A percentile compares a stretch with the other conserved stretches of the same genome.
phyloP scores from a whole-genome alignment of 2,888 invertebrate genomes.

The Caenorhabditis macrosperma region DNA sequence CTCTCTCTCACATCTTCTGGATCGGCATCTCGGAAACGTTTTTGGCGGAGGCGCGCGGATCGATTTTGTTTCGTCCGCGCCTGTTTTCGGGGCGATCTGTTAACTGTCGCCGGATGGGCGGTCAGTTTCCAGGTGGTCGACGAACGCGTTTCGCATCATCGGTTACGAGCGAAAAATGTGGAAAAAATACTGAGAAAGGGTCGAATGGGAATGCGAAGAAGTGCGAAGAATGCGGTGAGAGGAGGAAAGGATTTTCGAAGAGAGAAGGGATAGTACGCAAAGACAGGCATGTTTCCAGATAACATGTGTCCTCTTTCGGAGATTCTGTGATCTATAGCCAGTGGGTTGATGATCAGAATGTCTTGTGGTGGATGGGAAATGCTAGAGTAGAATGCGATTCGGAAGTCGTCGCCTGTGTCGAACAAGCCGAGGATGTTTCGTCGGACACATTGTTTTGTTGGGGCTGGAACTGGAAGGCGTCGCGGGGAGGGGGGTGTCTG shows the following conservation, averaged over 20 bases:
- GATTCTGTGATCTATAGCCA: conserved; percentile 17
- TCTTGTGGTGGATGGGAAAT: not conserved
- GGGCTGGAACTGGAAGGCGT: conserved; percentile 29
- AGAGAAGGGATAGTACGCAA: not conserved
- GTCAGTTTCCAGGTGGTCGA: conserved; percentile 37
- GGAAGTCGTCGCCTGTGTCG: no score
- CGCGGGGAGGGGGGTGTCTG: not conserved
- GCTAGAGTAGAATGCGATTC: no score
- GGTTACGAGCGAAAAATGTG: conserved; percentile 28
- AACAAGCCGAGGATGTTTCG: no score
- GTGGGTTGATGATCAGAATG: no score
- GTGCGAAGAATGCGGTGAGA: not conserved
- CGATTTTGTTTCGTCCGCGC: not conserved
- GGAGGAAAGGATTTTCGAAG: not conserved
- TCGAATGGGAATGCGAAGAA: not conserved
- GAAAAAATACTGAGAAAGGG: conserved; percentile 17
- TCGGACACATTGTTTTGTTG: conserved; percentile 38
- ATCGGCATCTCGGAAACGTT: not conserved
- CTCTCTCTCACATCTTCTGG: conserved; percentile 11
- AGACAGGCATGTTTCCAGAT: not conserved
- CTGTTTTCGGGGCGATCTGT: conserved; percentile 18
- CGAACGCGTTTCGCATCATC: conserved; percentile 27
- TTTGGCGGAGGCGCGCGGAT: not conserved
- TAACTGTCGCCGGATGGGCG: not conserved
- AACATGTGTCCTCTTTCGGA: not conserved